A percentile compares a stretch with the other conserved stretches of the same genome.
These are phyloP conservation scores for Ormyrus rosae DNA, from an alignment of 2,888 invertebrate genomes.

Conservation along the genomic window DNA sequence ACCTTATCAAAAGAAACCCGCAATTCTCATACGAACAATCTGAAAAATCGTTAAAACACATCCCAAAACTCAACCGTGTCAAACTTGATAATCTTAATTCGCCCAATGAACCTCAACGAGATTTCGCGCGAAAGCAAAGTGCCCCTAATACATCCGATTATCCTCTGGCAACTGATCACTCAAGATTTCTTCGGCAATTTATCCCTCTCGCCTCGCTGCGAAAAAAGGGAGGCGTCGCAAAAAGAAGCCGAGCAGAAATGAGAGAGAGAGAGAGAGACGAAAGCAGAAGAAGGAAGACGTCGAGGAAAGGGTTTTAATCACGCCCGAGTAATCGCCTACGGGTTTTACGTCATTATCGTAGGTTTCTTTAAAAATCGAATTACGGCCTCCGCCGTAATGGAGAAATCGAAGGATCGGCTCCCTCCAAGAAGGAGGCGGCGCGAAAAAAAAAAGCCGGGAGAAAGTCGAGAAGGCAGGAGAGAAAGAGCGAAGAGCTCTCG, in stretches of 20 bases:
- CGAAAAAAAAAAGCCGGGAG: conserved; percentile 16
- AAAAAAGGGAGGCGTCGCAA: not conserved
- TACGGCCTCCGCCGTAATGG: conserved; percentile 46
- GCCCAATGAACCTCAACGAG: not conserved
- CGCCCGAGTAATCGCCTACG: conserved; percentile 38
- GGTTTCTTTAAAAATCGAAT: conserved; percentile 59
- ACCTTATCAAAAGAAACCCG: too few relatives aligned
- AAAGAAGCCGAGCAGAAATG: not conserved
- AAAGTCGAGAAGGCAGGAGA: conserved; percentile 7
- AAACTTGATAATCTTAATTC: not conserved
- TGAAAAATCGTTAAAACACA: too few relatives aligned
- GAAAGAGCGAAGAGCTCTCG: conserved; percentile 47
- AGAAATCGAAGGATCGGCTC: conserved; percentile 51
- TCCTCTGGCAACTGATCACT: conserved; percentile 21
- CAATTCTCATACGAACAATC: too few relatives aligned
- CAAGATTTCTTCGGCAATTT: conserved; percentile 33
- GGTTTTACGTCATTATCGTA: conserved; percentile 51
- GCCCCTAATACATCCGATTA: conserved; percentile 37
- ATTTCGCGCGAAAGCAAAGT: not conserved
- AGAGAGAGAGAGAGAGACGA: not conserved
- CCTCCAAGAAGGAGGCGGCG: not conserved
- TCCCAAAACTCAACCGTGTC: too few relatives aligned
- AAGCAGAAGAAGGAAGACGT: conserved; percentile 7
- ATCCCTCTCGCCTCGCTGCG: not conserved
- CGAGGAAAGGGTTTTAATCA: conserved; percentile 28